phyloP scores from a whole-genome alignment of 2,888 invertebrate species.

The Nomada ferruginata region DNA sequence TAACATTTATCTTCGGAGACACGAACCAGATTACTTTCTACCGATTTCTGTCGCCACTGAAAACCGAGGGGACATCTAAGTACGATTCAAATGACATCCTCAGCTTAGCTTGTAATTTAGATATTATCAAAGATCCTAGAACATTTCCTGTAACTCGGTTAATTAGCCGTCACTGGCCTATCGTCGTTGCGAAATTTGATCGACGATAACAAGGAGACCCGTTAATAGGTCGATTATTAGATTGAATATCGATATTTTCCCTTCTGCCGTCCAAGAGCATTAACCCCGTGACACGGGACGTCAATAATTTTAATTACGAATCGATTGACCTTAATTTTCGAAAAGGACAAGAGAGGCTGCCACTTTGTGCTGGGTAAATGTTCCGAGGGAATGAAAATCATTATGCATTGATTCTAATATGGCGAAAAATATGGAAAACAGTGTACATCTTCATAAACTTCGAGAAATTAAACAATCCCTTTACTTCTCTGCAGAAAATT shows the following conservation, averaged over 20 bases:
- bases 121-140: conserved; percentile 4
- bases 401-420: not conserved
- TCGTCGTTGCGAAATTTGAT: conserved; percentile 30
- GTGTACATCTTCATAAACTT: too few species aligned
- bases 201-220: conserved; percentile 30
- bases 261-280: not conserved
- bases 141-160: conserved; percentile 3
- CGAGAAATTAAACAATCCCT: too few species aligned
- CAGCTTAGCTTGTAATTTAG: not conserved
- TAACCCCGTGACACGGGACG: conserved; percentile 36
- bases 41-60: not conserved
- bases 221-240: conserved; percentile 52
- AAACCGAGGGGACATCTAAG: not conserved
- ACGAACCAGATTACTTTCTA: conserved; percentile 15
- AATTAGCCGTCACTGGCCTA: conserved; percentile 25
- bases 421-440: too few species aligned
- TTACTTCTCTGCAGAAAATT: too few species aligned
- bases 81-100: conserved; percentile 1
- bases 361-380: conserved; percentile 11
- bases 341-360: not conserved
- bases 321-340: conserved; percentile 55
- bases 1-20: conserved; percentile 6
- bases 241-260: conserved; percentile 58
- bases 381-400: not conserved
- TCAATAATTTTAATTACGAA: conserved; percentile 58